Evolutionary conservation across 2,888 invertebrate genomes (phyloP).

Genomic region (Bellardia pandia): DNA sequence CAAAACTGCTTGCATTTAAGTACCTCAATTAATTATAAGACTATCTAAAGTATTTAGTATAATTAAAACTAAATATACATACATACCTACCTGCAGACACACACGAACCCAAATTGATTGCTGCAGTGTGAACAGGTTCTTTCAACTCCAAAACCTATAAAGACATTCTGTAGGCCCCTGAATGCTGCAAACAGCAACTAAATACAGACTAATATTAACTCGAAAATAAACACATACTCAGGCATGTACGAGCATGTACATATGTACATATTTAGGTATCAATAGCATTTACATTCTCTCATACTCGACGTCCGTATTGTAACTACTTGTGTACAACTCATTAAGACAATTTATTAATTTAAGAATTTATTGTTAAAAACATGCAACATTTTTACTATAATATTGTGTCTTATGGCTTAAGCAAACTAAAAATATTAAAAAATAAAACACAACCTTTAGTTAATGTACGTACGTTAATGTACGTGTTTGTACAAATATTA

Average conservation of each 20-base stretch:
- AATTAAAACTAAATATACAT: constrained; percentile 28
- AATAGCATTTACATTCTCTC: constrained; percentile 50
- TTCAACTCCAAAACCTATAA: constrained; percentile 8
- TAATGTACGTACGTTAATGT: constrained; percentile 27
- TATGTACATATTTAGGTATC: not conserved
- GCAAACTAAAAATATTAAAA: not conserved
- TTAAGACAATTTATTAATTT: constrained; percentile 74
- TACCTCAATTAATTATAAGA: constrained; percentile 51
- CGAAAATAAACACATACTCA: constrained; percentile 14
- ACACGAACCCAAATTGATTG: constrained; percentile 28
- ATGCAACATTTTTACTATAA: constrained; percentile 66
- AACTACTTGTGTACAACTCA: constrained; percentile 68
- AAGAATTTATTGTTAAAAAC: constrained; percentile 72
- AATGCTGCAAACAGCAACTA: not conserved
- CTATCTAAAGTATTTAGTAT: constrained; percentile 50
- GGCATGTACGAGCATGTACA: not conserved
- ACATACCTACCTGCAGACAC: not conserved
- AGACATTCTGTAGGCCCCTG: constrained; percentile 21
- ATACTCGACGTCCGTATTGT: constrained; percentile 22
- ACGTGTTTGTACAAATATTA: constrained; percentile 37
- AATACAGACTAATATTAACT: not conserved
- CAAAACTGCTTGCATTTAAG: constrained; percentile 50
- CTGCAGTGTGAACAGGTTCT: constrained; percentile 63
- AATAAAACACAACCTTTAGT: not conserved
- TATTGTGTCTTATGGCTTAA: constrained; percentile 1